Evolutionary conservation across 1,140 invertebrate species (phyloP), one percentile per base, ranked within the genome.

Genomic region (Bombus sylvicola): DNA sequence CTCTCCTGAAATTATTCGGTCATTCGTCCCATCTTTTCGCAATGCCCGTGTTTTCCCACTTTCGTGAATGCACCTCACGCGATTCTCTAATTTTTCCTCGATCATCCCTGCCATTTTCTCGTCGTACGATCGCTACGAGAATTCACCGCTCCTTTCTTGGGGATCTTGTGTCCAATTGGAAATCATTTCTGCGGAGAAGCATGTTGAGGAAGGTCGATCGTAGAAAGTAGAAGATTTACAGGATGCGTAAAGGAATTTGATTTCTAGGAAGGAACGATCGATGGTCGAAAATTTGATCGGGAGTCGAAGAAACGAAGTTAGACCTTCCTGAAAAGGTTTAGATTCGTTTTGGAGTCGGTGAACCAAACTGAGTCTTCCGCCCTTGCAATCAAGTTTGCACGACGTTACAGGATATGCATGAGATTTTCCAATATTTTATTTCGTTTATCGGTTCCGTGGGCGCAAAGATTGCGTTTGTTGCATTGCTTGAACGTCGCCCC

Each of bases 381-480:
- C 34, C 66, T 18, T 47, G 62, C 72, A 81, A 87, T 87, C 66
- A 41, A 53, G n/a, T 68, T 85, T 77, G 69, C 75, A 39, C 3
- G 13, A 47, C 74, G 85, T 68, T 41, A 69, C 59, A 41, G 83
- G 66, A 73, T 66, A 57, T 84, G 77, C 76, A 84, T 80, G 66
- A 53, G 47, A 76, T 43, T 85, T 83, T 83, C 73, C 34, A 62
- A 83, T 77, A 77, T 83, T 66, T 83, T 31, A 83, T 83, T 83
- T 69, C 74, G 47, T 83, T 83, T 83, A 53, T 83, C 74, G 81
- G 41, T 77, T 53, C 62, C 59, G 34, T 69, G 81, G 43, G 28
- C 74, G 74, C 64, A 47, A 57, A 69, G 31, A 83, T 83, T 68
- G 73, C 39, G 62, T 83, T 77, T 77, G 43, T 64, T 57, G n/a